Percentiles rank a stretch among this genome's conserved stretches.
Evolutionary conservation across 2,888 invertebrate species (phyloP).

Genomic region (Tinea trinotella): DNA sequence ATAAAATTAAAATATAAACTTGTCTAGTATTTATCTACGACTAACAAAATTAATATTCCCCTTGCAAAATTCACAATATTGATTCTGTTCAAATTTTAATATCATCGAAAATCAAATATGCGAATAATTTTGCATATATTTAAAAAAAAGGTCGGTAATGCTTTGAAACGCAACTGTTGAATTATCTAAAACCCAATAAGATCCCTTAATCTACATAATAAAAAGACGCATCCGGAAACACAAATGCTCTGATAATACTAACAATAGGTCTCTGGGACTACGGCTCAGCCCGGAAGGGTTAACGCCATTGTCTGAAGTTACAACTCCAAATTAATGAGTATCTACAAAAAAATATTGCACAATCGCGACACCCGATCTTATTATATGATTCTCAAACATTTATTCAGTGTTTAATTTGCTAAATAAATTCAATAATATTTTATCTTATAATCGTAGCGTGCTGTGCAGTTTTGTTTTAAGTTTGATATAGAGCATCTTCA

Average conservation of each 20-base stretch:
- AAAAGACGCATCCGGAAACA: conserved; percentile 60
- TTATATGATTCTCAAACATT: background rate
- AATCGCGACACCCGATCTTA: conserved; percentile 62
- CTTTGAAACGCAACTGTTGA: conserved; percentile 23
- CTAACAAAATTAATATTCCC: background rate
- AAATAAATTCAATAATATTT: background rate
- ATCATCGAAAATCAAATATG: conserved; percentile 15
- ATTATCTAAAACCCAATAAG: conserved; percentile 49
- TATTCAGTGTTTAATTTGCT: too few species aligned
- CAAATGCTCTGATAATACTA: conserved; percentile 54
- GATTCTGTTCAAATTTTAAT: conserved; percentile 9
- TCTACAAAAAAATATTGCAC: conserved; percentile 60
- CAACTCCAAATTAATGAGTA: conserved; percentile 68
- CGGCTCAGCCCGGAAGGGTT: conserved; percentile 50
- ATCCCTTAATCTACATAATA: conserved; percentile 66
- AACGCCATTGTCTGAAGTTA: conserved; percentile 53
- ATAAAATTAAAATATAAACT: background rate
- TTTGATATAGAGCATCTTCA: too few species aligned
- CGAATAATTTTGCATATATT: conserved; percentile 19
- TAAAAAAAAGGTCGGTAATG: conserved; percentile 13
- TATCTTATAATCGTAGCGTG: background rate
- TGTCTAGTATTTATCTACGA: background rate
- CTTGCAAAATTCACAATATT: conserved; percentile 11
- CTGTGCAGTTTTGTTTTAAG: too few species aligned
- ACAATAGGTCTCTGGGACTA: conserved; percentile 49